Percentiles rank a stretch among this genome's conserved stretches.
phyloP scores from a whole-genome alignment of 2,113 vertebrate species.

The Aptenodytes patagonicus region DNA sequence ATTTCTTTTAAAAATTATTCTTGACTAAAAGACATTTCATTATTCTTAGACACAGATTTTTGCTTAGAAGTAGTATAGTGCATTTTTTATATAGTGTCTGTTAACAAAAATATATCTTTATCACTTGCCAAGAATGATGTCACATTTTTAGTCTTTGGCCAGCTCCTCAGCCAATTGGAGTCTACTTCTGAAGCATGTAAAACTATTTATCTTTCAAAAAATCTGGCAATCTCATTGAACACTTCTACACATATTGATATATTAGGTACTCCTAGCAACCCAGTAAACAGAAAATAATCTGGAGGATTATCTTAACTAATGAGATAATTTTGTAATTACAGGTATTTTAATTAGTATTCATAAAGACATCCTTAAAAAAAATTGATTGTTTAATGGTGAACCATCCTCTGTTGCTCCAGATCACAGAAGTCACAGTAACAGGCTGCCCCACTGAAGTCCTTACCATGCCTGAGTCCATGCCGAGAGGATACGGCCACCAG shows the following conservation, averaged over 20 bases:
- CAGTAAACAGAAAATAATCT: conserved; percentile 87
- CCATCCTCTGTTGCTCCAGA: not conserved
- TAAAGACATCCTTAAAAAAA: conserved; percentile 20
- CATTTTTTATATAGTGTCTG: conserved; percentile 58
- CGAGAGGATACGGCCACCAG: not conserved
- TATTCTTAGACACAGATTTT: conserved; percentile 43
- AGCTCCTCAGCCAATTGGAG: conserved; percentile 82
- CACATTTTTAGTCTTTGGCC: conserved; percentile 81
- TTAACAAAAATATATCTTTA: conserved; percentile 76
- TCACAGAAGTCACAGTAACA: not conserved
- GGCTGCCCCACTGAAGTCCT: not conserved
- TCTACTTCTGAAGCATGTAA: conserved; percentile 86
- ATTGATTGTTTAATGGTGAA: not conserved
- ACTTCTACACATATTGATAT: conserved; percentile 83
- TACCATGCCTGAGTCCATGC: not conserved
- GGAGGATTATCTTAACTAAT: conserved; percentile 48
- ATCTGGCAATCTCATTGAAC: conserved; percentile 79
- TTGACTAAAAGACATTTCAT: not conserved
- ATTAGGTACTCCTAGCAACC: conserved; percentile 90
- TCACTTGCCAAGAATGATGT: conserved; percentile 92
- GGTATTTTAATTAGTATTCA: conserved; percentile 30
- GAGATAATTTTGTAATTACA: conserved; percentile 55
- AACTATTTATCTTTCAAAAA: conserved; percentile 93
- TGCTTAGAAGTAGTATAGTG: conserved; percentile 58
- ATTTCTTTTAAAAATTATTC: conserved; percentile 11